Base-by-base conservation (phyloP, 2,113 vertebrate species). In the Edolisoma coerulescens region DNA sequence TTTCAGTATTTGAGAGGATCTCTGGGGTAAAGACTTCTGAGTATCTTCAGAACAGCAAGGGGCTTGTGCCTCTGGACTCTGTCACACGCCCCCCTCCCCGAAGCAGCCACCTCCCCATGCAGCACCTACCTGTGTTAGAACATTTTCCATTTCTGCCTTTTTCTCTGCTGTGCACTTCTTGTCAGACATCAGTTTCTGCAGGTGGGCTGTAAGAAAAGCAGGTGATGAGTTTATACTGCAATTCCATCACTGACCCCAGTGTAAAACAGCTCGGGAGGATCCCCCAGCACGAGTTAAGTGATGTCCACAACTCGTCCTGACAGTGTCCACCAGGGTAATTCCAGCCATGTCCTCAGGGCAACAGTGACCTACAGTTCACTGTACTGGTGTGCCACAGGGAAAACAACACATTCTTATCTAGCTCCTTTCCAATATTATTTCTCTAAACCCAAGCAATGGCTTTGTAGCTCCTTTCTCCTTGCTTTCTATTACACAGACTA, bases 111-210 rank as follows among this genome's bases (percentile, higher is more conserved):
- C 19, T 16, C 53, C 37, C 21, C 8, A 4, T 18, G 77, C 54
- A 54, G 41, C 21, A 87, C 97, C 83, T 39, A 99, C 99, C 98
- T 99, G 99, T 6, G 98, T 99, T 90, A 99, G 94, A 90, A 99
- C 99, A 7, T 98, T 98, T 60, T 99, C 99, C 99, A 99, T 99
- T 97, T 99, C 99, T 41, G 98, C 95, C 87, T 99, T 99, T 96
- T 99, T 99, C 93, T 99, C 99, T 35, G 98, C 98, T 4, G 98
- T 49, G 89, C 99, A 99, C 89, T 99, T 99, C 98, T 99, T 99
- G 95, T 99, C 99, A 61, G 99, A 99, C 99, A 99, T 99, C 89
- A 99, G 90, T 92, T 99, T 99, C 97, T 99, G 99, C 82, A 99
- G 98, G 87, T 99, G 99, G 93, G 99, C 99, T 99, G 76, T 1